Base-by-base conservation (phyloP, 1,140 invertebrate genomes). In the Rhagoletis zephyria region DNA sequence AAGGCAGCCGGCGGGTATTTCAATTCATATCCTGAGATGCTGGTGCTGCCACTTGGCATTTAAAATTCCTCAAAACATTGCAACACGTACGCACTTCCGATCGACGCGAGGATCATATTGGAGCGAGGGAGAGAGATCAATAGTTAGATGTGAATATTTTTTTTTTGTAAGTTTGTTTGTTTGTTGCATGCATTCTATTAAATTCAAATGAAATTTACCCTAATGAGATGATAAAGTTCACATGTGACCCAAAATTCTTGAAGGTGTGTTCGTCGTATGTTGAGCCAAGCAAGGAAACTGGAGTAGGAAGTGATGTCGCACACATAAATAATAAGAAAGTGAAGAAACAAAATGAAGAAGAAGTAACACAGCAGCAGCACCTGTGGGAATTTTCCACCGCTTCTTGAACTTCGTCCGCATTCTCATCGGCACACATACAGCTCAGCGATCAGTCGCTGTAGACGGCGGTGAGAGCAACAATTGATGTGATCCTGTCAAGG, bases 151-250 rank as follows among this genome's bases (percentile, higher is more conserved):
- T 56, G 45, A 51, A 77, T 81, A 81, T 81, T 81, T 81, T 16
- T 19, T 59, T 16, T 3, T 63, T 67, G 19, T 10, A 10, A 30
- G 5, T 67, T 67, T 67, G 2, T 67, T 67, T 70, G 0, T n/a
- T 81, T 81, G 48, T 59, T 48, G n/a, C n/a, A n/a, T n/a, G 48
- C 48, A 30, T 81, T 59, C 3, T 19, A 63, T 86, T 63, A 86
- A 86, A 86, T 86, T 86, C 85, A 64, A 86, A 86, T 86, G 60
- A 86, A 59, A 63, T 86, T 86, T n/a, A 59, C 59, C 85, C 60
- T 86, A 63, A 86, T 42, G 10, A 56, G 48, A 30, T 19, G n/a
- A 56, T 56, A 6, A 2, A 12, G 14, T 86, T 64, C 59, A 9
- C 85, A 63, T 63, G 30, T 63, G 85, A 65, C 63, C 30, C 40